Base-by-base conservation (phyloP, 1,140 invertebrate species). In the Rhyzopertha dominica region DNA sequence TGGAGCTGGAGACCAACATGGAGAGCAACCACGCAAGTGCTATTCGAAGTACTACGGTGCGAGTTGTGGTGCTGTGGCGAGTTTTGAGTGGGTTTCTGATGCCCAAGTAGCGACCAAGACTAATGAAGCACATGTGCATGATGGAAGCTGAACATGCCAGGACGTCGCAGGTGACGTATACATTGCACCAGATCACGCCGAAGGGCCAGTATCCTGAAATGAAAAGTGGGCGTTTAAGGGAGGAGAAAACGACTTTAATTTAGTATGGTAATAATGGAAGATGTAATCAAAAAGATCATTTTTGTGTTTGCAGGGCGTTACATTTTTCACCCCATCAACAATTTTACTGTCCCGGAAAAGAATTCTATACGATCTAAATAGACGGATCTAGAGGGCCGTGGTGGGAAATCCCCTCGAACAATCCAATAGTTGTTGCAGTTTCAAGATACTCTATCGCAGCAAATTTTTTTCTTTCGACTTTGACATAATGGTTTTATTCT, bases 61-160 rank as follows among this genome's bases (percentile, higher is more conserved):
- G 75, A 56, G 85, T 86, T 1, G 86, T 88, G 13, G 80, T 82
- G 37, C 76, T 79, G 59, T 83, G 84, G 13, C 88, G 71, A 8
- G 84, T 88, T 55, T 83, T 85, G 49, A 97, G 68, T 1, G 93
- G 93, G 68, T 90, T 90, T 22, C 89, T 75, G 44, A 97, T 95
- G 28, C 90, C 90, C 44, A 95, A 67, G 68, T 94, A 97, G 56
- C 93, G 80, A 47, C 91, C 90, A 49, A 97, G 75, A 24, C 87
- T 91, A 65, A 97, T 96, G 70, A 91, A 93, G 65, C 91, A 94
- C 90, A 97, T 95, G 76, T 97, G 94, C 80, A 95, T 85, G 62
- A 97, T 97, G 57, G 87, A 91, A 5, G 90, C 85, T 0, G 89
- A 92, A 62, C 93, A 96, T 38, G 91, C 88, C 20, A 95, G 73